These are phyloP conservation scores for Hypolimnas misippus DNA, from an alignment of 2,888 invertebrate species.

Conservation along the genomic window DNA sequence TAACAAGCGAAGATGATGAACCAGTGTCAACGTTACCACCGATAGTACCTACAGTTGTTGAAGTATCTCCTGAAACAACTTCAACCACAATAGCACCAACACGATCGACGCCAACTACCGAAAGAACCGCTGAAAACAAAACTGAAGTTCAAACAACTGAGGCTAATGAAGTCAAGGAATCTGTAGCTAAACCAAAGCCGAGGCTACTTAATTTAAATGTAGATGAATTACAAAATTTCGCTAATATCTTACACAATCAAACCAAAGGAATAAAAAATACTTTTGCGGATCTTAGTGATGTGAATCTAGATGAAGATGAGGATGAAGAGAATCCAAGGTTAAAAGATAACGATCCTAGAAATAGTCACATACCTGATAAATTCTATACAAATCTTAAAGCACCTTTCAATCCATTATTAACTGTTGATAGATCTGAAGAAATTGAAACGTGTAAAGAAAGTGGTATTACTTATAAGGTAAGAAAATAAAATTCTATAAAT, in stretches of 20 bases:
- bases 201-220: conserved; percentile 71
- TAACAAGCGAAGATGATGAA: conserved; percentile 67
- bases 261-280: conserved; percentile 60
- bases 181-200: conserved; percentile 57
- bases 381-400: conserved; percentile 72
- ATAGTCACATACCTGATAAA: conserved; percentile 65
- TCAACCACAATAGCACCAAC: conserved; percentile 45
- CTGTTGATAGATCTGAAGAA: conserved; percentile 65
- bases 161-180: conserved; percentile 48
- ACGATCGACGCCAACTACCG: conserved; percentile 46
- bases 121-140: conserved; percentile 47
- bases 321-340: conserved; percentile 61
- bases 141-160: conserved; percentile 49
- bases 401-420: conserved; percentile 66
- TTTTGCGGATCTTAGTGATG: conserved; percentile 89
- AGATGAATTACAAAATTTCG: conserved; percentile 75
- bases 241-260: conserved; percentile 72
- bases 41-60: conserved; percentile 41
- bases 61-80: conserved; percentile 34
- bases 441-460: conserved; percentile 74
- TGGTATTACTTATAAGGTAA: conserved; percentile 78
- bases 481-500: neutral
- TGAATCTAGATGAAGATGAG: conserved; percentile 88
- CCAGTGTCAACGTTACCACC: conserved; percentile 35
- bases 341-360: conserved; percentile 50